phyloP scores from a whole-genome alignment of 2,113 vertebrate species.

The Capra hircus region DNA sequence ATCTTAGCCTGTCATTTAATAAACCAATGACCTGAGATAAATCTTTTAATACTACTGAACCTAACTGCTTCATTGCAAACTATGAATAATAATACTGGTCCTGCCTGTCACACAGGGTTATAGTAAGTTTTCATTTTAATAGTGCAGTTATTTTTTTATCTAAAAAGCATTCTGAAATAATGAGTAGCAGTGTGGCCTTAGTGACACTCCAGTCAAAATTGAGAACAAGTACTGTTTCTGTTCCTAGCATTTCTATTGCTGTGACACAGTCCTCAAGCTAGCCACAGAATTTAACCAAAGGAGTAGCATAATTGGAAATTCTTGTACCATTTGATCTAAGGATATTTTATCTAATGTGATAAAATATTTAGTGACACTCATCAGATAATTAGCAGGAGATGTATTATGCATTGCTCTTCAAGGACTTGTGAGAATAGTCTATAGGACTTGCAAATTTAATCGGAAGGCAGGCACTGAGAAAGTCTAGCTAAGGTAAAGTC shows the following conservation, averaged over 20 bases:
- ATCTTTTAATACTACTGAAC: constrained; percentile 36
- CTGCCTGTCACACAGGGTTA: not conserved
- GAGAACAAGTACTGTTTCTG: not conserved
- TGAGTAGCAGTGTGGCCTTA: not conserved
- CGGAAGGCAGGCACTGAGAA: not conserved
- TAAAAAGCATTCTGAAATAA: not conserved
- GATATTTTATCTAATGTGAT: not conserved
- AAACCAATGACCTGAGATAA: not conserved
- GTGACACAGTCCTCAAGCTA: not conserved
- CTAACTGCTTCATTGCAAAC: constrained; percentile 30
- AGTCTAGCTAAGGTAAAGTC: not conserved
- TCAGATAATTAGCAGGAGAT: constrained; percentile 7
- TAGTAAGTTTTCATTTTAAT: not conserved
- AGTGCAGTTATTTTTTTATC: not conserved
- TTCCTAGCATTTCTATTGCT: not conserved
- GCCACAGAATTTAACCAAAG: not conserved
- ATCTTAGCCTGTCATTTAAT: constrained; percentile 37
- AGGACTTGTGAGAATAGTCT: not conserved
- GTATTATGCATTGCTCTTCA: not conserved
- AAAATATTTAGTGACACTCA: not conserved
- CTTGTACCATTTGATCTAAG: not conserved
- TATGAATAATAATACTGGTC: constrained; percentile 37
- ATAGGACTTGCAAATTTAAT: not conserved
- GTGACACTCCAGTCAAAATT: not conserved
- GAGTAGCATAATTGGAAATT: not conserved